phyloP scores from a whole-genome alignment of 2,113 vertebrate genomes.

The Gymnobelideus leadbeateri region DNA sequence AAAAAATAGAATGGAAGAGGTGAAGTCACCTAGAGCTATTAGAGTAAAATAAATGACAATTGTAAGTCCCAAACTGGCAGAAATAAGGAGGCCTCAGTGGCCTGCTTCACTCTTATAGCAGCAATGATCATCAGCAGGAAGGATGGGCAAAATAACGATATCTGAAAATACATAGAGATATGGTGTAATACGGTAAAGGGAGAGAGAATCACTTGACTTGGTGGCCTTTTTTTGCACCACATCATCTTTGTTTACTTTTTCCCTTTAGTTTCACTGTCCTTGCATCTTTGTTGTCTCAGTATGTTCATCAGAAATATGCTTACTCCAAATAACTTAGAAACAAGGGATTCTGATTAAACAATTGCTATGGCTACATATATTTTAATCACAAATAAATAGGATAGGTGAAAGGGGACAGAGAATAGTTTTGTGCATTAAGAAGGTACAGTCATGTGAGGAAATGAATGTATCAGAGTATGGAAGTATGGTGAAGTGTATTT shows the following conservation, averaged over 20 bases:
- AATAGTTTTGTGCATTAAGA: not conserved
- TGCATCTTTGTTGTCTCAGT: not conserved
- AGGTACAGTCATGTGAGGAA: not conserved
- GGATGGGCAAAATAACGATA: not conserved
- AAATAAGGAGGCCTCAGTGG: not conserved
- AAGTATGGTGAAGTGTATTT: not conserved
- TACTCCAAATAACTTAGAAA: not conserved
- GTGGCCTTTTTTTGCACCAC: not conserved
- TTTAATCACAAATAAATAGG: not conserved
- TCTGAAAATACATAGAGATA: not conserved
- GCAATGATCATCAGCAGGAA: not conserved
- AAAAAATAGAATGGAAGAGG: not conserved
- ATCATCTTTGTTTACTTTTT: not conserved
- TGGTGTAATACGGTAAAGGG: not conserved
- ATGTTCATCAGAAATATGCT: not conserved
- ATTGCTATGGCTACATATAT: not conserved
- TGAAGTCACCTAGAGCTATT: not conserved
- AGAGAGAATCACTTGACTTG: not conserved
- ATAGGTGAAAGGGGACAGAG: not conserved
- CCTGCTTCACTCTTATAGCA: not conserved
- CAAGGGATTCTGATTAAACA: not conserved
- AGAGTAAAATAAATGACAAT: not conserved
- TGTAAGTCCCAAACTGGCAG: not conserved
- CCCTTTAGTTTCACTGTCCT: not conserved
- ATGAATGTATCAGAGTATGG: not conserved